These are phyloP conservation scores for Escarpia spicata DNA, from an alignment of 2,888 invertebrate genomes.

Conservation along the genomic window DNA sequence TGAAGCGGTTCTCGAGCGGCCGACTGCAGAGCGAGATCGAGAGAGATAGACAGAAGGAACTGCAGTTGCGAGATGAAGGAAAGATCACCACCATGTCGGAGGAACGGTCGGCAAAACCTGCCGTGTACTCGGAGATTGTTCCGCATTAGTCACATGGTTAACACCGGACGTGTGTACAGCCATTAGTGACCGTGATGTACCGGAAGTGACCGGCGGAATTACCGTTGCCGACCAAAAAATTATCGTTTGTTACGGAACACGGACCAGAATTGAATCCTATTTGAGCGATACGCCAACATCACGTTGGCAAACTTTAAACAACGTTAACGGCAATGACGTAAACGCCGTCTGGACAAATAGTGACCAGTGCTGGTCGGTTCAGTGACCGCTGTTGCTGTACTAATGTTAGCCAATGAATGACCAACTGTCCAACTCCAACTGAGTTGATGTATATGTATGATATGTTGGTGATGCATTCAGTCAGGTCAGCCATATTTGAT, in stretches of 20 bases:
- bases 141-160: background rate
- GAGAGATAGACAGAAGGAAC: constrained; percentile 84
- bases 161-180: background rate
- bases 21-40: constrained; percentile 90
- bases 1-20: constrained; percentile 67
- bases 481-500: background rate
- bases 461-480: background rate
- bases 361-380: background rate
- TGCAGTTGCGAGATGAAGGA: constrained; percentile 78
- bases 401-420: background rate
- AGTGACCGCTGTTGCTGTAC: background rate
- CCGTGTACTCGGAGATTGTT: background rate
- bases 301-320: background rate
- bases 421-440: background rate
- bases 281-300: background rate
- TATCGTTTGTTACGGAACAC: background rate
- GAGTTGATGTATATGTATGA: background rate
- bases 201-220: background rate
- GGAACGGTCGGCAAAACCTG: constrained; percentile 66
- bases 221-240: background rate
- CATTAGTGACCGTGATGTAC: background rate
- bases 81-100: constrained; percentile 71
- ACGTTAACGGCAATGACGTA: background rate
- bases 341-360: background rate
- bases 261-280: background rate